Evolutionary conservation across 2,888 invertebrate genomes (phyloP).

Genomic region (Salticus scenicus): DNA sequence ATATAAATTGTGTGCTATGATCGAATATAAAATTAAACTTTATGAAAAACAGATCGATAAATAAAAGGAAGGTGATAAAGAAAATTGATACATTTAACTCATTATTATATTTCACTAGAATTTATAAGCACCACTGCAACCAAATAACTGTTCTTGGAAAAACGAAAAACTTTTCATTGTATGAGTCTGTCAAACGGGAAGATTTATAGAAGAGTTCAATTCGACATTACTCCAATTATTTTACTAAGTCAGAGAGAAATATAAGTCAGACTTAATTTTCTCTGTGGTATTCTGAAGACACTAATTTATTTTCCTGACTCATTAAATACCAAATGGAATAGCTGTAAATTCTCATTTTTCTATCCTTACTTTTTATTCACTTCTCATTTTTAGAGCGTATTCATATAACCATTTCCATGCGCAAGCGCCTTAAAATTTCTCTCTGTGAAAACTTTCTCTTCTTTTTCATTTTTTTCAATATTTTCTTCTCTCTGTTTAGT

Average conservation of each 20-base stretch:
- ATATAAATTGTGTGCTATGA: no score
- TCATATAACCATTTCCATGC: neutral
- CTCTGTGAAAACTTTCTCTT: neutral
- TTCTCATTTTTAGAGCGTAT: neutral
- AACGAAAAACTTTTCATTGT: no score
- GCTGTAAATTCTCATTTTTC: neutral
- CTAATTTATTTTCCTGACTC: neutral
- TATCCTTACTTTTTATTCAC: neutral
- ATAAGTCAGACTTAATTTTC: neutral
- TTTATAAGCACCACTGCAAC: no score
- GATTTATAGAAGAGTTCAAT: neutral
- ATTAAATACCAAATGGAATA: neutral
- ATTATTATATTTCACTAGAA: no score
- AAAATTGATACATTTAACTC: no score
- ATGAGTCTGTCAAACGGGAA: no score
- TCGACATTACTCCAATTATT: neutral
- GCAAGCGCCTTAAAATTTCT: neutral
- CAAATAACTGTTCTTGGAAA: no score
- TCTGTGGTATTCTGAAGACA: neutral
- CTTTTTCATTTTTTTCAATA: slow-evolving; percentile 14
- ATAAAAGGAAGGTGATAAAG: no score
- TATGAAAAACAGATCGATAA: no score
- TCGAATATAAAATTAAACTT: no score
- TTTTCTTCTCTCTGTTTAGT: slow-evolving; percentile 17
- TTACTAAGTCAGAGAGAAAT: neutral